Evolutionary conservation across 2,797 vertebrate species (phyloP).

Genomic region (Loriculus beryllinus): DNA sequence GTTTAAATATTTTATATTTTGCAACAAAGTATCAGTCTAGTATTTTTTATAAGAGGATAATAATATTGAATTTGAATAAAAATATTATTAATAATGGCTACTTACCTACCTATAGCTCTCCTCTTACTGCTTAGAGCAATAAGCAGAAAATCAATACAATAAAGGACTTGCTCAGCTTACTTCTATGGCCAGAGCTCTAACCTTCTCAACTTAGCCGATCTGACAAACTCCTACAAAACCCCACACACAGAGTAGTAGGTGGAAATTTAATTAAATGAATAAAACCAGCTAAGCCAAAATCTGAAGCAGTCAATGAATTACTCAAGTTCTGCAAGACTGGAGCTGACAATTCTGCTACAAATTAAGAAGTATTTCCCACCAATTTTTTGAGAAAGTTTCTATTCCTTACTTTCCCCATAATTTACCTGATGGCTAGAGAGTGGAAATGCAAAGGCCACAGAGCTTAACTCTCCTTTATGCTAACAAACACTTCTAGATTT

Average conservation of each 20-base stretch:
- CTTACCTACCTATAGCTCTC: neutral
- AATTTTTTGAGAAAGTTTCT: neutral
- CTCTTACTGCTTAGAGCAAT: neutral
- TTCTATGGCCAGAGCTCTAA: neutral
- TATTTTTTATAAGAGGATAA: neutral
- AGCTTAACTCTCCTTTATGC: accelerated
- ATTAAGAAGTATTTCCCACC: neutral
- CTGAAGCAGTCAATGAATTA: neutral
- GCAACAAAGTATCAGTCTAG: neutral
- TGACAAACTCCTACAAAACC: neutral
- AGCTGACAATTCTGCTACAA: neutral
- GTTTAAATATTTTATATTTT: neutral
- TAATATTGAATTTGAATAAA: neutral
- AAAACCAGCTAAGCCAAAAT: neutral
- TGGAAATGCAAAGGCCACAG: neutral
- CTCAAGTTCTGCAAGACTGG: neutral
- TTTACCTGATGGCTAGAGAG: neutral
- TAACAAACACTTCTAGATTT: neutral
- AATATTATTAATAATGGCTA: neutral
- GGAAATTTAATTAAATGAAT: neutral
- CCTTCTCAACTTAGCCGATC: neutral
- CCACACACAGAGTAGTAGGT: neutral
- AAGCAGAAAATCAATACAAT: neutral
- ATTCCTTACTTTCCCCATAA: neutral
- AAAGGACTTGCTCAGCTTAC: neutral